Percentiles rank a stretch among this genome's conserved stretches.
phyloP scores from a whole-genome alignment of 2,888 invertebrate species.

The Thymelicus lineola region DNA sequence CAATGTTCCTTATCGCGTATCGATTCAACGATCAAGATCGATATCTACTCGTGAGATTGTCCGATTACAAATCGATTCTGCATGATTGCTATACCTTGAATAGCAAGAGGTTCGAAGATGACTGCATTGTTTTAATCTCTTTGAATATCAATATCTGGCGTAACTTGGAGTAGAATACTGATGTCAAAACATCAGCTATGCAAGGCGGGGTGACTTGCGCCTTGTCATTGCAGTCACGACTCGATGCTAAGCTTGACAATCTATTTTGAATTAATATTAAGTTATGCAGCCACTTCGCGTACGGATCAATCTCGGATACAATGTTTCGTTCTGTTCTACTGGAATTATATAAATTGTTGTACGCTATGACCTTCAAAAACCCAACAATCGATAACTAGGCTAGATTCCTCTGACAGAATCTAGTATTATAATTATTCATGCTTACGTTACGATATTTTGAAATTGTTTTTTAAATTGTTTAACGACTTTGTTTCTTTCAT shows the following conservation, averaged over 20 bases:
- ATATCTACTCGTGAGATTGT: conserved; percentile 72
- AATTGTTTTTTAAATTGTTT: too few species aligned
- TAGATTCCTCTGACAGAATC: background rate
- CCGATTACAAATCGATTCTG: conserved; percentile 56
- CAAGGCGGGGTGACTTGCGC: conserved; percentile 42
- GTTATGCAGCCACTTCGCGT: conserved; percentile 34
- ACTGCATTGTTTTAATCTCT: conserved; percentile 65
- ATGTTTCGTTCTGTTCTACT: conserved; percentile 18
- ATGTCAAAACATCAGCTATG: conserved; percentile 52
- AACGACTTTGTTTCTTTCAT: too few species aligned
- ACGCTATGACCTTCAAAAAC: too few species aligned
- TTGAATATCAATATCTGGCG: conserved; percentile 66
- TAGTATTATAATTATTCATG: too few species aligned
- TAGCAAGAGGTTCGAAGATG: conserved; percentile 63
- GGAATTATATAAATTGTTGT: background rate
- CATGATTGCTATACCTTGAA: conserved; percentile 57
- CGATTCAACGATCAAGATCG: conserved; percentile 73
- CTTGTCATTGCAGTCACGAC: conserved; percentile 43
- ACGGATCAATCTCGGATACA: conserved; percentile 13
- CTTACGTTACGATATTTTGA: too few species aligned
- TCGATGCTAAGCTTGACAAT: conserved; percentile 40
- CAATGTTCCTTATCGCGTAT: conserved; percentile 74
- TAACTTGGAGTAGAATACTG: conserved; percentile 56
- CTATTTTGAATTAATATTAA: conserved; percentile 45
- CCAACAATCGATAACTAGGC: background rate